Conservation (phyloP, 2,888 invertebrate species). For the Temnothorax rugatulus region DNA sequence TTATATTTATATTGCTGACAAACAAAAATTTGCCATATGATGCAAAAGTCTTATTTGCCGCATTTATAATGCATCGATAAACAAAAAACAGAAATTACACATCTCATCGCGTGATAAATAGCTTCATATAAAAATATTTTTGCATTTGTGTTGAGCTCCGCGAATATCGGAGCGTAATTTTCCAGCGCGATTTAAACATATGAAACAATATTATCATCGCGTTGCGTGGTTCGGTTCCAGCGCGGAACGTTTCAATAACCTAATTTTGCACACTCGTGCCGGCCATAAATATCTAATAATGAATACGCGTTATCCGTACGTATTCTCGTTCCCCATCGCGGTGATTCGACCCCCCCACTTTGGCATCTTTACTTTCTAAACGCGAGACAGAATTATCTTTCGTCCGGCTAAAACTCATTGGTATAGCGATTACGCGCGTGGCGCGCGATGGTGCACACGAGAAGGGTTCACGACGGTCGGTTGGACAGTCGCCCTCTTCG, state of each 20-base stretch:
- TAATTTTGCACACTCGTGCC: conserved; percentile 11
- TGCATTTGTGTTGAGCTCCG: not conserved
- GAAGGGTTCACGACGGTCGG: not conserved
- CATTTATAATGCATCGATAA: not conserved
- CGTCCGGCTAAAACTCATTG: conserved; percentile 6
- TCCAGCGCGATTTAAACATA: not conserved
- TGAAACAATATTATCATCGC: not conserved
- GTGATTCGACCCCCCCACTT: conserved; percentile 36
- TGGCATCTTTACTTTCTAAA: conserved; percentile 53
- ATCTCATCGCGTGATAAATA: not conserved
- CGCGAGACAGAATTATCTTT: conserved; percentile 26
- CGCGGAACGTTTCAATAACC: conserved; percentile 10
- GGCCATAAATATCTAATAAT: conserved; percentile 21
- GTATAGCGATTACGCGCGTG: not conserved
- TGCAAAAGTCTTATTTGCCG: not conserved
- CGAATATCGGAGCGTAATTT: not conserved
- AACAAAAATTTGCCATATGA: too few species aligned
- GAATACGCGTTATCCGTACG: conserved; percentile 7
- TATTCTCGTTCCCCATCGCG: conserved; percentile 26
- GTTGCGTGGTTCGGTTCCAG: not conserved
- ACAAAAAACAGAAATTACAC: not conserved
- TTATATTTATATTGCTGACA: not conserved
- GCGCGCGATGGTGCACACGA: not conserved
- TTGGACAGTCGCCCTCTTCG: not conserved
- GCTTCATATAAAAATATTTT: not conserved